These are phyloP conservation scores for Theristicus caerulescens DNA, from an alignment of 2,113 vertebrate genomes.

Conservation along the genomic window DNA sequence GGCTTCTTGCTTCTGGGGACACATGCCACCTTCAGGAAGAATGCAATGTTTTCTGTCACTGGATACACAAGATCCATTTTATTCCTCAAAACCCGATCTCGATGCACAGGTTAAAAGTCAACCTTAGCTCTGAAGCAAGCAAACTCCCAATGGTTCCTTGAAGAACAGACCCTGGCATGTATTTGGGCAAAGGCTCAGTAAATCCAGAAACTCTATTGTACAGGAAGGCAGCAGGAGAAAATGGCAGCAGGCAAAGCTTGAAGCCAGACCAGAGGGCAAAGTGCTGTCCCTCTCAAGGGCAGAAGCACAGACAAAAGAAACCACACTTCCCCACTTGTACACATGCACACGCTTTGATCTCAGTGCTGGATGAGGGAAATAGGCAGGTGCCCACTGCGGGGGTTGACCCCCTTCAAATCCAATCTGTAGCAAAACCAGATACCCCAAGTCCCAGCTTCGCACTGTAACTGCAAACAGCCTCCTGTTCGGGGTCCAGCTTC, in stretches of 20 bases:
- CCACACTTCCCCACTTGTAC: rapidly evolving
- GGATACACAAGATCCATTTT: neutral
- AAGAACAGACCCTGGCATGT: neutral
- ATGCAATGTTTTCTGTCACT: neutral
- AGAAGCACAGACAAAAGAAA: neutral
- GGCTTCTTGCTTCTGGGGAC: neutral
- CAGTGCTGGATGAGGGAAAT: neutral
- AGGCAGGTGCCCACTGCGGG: too few species aligned
- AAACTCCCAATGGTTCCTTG: neutral
- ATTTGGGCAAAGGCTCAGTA: neutral
- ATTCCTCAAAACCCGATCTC: neutral
- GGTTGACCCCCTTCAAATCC: neutral
- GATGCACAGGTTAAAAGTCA: neutral
- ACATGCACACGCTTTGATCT: rapidly evolving
- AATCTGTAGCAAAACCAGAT: rapidly evolving
- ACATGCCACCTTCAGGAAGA: neutral
- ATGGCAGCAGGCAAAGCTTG: neutral
- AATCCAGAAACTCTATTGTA: neutral
- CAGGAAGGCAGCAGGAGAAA: neutral
- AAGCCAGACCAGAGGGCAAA: neutral
- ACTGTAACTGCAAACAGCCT: neutral
- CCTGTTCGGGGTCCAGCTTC: neutral
- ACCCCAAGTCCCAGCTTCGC: neutral
- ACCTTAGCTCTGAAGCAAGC: neutral
- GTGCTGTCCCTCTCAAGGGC: neutral